Evolutionary conservation across 2,113 vertebrate genomes (phyloP).

Genomic region (Sinocyclocheilus maitianheensis): DNA sequence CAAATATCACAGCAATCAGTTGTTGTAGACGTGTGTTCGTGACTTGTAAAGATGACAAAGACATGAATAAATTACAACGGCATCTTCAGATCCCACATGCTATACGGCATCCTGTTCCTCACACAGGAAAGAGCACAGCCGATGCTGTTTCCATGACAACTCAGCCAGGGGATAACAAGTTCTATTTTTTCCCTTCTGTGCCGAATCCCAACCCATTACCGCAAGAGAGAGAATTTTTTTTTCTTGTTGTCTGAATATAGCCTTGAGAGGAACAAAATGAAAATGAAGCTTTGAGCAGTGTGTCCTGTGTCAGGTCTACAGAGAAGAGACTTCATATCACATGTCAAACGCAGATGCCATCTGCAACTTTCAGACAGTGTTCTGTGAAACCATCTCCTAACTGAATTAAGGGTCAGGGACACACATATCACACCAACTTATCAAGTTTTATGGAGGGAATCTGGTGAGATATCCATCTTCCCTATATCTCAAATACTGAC

Average conservation of each 20-base stretch:
- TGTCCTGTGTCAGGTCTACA: background rate
- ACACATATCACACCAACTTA: background rate
- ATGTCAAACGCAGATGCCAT: slow-evolving; percentile 6
- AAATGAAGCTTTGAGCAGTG: background rate
- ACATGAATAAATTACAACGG: slow-evolving; percentile 33
- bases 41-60: background rate
- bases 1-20: slow-evolving; percentile 13
- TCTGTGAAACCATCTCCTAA: background rate
- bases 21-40: slow-evolving; percentile 31
- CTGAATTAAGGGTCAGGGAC: background rate
- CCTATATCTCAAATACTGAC: background rate
- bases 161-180: slow-evolving; percentile 73
- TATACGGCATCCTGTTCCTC: slow-evolving; percentile 64
- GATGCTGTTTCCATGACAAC: slow-evolving; percentile 80
- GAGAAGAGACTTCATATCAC: slow-evolving; percentile 12
- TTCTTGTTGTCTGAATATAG: slow-evolving; percentile 27
- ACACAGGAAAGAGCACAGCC: slow-evolving; percentile 66
- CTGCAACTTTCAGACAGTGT: slow-evolving; percentile 15
- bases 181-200: slow-evolving; percentile 55
- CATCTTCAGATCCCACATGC: slow-evolving; percentile 47
- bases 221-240: slow-evolving; percentile 43
- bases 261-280: slow-evolving; percentile 14
- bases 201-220: slow-evolving; percentile 51
- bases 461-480: background rate
- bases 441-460: background rate